These are phyloP conservation scores for Meganola albula DNA, from an alignment of 2,888 invertebrate genomes.

Conservation along the genomic window DNA sequence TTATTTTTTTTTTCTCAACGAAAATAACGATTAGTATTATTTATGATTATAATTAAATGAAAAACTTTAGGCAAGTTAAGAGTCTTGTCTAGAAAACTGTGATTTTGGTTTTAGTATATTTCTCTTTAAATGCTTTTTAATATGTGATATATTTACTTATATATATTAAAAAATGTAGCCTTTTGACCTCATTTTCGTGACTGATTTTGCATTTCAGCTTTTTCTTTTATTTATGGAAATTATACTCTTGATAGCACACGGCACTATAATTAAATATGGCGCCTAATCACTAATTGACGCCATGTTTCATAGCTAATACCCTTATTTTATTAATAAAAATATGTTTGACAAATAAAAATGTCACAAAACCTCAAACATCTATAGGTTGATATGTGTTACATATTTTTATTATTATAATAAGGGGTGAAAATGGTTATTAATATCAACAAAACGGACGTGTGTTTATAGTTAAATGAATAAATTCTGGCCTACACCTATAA, in stretches of 20 bases:
- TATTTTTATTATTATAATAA: too few relatives aligned
- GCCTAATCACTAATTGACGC: slow-evolving; percentile 4
- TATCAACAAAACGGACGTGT: slow-evolving; percentile 13
- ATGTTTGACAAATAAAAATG: slow-evolving; percentile 10
- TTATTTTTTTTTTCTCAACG: slow-evolving; percentile 51
- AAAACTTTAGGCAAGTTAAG: slow-evolving; percentile 61
- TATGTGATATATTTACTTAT: slow-evolving; percentile 65
- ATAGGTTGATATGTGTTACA: too few relatives aligned
- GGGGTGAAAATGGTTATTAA: too few relatives aligned
- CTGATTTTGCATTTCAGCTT: slow-evolving; percentile 57
- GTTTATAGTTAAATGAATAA: slow-evolving; percentile 13
- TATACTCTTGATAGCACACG: slow-evolving; percentile 15
- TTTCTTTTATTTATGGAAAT: slow-evolving; percentile 28
- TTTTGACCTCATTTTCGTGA: slow-evolving; percentile 43
- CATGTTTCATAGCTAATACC: slow-evolving; percentile 2
- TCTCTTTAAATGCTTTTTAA: slow-evolving; percentile 57
- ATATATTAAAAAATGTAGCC: slow-evolving; percentile 48
- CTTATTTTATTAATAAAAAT: slow-evolving; percentile 8
- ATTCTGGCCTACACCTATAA: slow-evolving; percentile 26
- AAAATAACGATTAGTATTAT: slow-evolving; percentile 60
- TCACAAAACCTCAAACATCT: too few relatives aligned
- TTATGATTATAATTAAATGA: slow-evolving; percentile 58
- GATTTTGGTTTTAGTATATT: slow-evolving; percentile 76
- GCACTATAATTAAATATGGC: slow-evolving; percentile 20
- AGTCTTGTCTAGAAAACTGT: slow-evolving; percentile 71